A percentile compares a stretch with the other conserved stretches of the same genome.
Evolutionary conservation across 2,888 invertebrate genomes (phyloP).

Genomic region (Unio delphinus): DNA sequence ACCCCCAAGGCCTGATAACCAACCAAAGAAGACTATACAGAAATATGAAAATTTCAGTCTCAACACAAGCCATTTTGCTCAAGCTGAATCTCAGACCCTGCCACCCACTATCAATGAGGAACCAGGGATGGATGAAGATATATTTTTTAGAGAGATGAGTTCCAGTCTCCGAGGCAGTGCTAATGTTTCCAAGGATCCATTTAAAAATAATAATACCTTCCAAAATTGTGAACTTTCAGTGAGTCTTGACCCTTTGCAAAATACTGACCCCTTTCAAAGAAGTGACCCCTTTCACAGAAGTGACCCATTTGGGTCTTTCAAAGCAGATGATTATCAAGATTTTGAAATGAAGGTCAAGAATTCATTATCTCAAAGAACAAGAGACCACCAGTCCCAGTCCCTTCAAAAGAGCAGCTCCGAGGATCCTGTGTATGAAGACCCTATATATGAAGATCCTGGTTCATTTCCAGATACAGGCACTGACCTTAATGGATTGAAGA

Average conservation of each 20-base stretch:
- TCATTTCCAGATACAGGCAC: conserved; percentile 1
- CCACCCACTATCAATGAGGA: conserved; percentile 24
- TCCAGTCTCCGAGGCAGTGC: background rate
- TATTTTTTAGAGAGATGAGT: background rate
- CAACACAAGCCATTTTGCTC: no score
- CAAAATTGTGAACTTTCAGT: conserved; percentile 1
- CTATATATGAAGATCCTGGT: conserved; percentile 5
- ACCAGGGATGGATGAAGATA: conserved; percentile 13
- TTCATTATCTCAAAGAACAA: no score
- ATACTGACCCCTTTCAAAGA: conserved; percentile 20
- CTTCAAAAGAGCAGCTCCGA: no score
- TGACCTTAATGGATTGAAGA: conserved; percentile 26
- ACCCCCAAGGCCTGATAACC: conserved; percentile 26
- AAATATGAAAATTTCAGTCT: conserved; percentile 18
- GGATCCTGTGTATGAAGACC: conserved; percentile 15
- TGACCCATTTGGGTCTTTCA: conserved; percentile 30
- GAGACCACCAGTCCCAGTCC: no score
- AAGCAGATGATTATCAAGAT: conserved; percentile 9
- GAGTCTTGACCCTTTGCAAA: conserved; percentile 21
- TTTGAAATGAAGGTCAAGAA: no score
- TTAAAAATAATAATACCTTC: background rate
- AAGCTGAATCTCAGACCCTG: conserved; percentile 16
- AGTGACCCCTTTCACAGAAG: conserved; percentile 25
- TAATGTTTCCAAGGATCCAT: conserved; percentile 6
- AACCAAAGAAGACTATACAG: conserved; percentile 7